Evolutionary conservation across 2,888 invertebrate genomes (phyloP), one percentile per base, ranked within the genome.

Genomic region (Bellardia pandia): DNA sequence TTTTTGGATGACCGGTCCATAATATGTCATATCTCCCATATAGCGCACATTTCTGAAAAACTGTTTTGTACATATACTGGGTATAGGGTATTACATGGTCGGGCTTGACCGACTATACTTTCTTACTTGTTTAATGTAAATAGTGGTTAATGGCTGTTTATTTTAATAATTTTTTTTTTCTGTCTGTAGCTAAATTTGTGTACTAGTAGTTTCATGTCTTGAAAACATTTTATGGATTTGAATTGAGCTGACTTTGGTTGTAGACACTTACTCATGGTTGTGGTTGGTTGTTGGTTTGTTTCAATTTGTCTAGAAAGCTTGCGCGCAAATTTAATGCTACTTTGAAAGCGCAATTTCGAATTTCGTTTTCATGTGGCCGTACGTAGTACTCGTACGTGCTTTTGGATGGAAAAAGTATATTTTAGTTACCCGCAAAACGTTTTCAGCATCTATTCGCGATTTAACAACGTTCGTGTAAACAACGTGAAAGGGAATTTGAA

Each of bases 381-480:
- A 62, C 60, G 4, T 56, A n/a, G 1, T 3, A 1, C 45, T 45
- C 23, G 11, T 45, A 45, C 30, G 4, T 62, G 42, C 23, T 51
- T 40, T 23, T 60, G 8, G 16, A n/a, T 56, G 7, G 42, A 42
- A 62, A 79, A 81, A 76, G 14, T 72, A 72, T 66, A 83, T 60
- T 84, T 80, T 80, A 62, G 62, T 72, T 80, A 51, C 2, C n/a
- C 23, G 58, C 75, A 80, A 83, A 79, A 58, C 16, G 53, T 60
- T 64, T 72, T 11, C 14, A 72, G 51, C 76, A 62, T 68, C 60
- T 80, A 86, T 80, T 86, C 72, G 72, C 66, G 58, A 53, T 42
- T 60, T 48, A 77, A 80, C 83, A 33, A 66, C 72, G 79, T 58
- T 80, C 83, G 76, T 66, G 83, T 80, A 60, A 86, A 72, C 86